These are phyloP conservation scores for Nebria salina DNA, from an alignment of 2,888 invertebrate genomes.

Conservation along the genomic window DNA sequence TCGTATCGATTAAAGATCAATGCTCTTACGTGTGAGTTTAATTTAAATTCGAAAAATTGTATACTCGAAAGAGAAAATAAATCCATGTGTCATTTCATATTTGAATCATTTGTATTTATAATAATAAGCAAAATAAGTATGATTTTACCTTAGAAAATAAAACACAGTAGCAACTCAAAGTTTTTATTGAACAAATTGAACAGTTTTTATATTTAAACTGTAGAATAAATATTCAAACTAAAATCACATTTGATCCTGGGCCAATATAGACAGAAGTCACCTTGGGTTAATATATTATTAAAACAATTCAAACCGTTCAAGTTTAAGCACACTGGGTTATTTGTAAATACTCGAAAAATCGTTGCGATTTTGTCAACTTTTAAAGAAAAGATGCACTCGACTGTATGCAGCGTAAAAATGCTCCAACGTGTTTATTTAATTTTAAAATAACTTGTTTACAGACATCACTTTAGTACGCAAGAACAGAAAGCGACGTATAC, in stretches of 20 bases:
- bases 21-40: too few relatives aligned
- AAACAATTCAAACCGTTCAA: neutral
- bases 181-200: neutral
- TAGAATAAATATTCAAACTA: neutral
- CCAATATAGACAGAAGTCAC: neutral
- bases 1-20: too few relatives aligned
- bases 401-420: neutral
- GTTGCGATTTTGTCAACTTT: neutral
- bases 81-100: too few relatives aligned
- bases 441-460: neutral
- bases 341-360: neutral
- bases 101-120: too few relatives aligned
- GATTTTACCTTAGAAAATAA: too few relatives aligned
- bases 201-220: neutral
- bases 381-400: neutral
- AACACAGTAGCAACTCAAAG: too few relatives aligned
- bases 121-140: too few relatives aligned
- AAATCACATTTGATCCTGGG: neutral
- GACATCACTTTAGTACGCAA: neutral
- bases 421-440: neutral
- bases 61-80: too few relatives aligned
- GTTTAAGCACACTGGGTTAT: neutral
- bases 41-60: too few relatives aligned
- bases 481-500: conserved; percentile 1
- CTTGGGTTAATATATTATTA: neutral